Evolutionary conservation across 2,888 invertebrate genomes (phyloP).

Genomic region (Tachina fera): DNA sequence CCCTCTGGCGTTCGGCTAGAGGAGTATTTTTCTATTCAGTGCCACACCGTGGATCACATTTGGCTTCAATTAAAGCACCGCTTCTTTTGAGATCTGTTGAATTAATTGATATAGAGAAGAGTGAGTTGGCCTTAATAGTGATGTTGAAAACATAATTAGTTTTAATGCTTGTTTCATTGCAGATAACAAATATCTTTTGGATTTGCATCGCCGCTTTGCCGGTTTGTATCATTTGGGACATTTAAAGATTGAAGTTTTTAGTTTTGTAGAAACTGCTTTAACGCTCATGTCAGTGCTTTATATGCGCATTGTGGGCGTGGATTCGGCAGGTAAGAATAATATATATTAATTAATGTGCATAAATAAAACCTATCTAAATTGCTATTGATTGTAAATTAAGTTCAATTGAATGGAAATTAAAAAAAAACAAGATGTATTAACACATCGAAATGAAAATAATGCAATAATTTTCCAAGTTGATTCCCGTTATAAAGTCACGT

Average conservation of each 20-base stretch:
- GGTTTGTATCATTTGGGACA: conserved; percentile 84
- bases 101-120: conserved; percentile 90
- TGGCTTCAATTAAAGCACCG: conserved; percentile 89
- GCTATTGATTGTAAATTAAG: too few relatives aligned
- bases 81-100: conserved; percentile 90
- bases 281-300: conserved; percentile 90
- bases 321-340: conserved; percentile 88
- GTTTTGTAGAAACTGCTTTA: conserved; percentile 90
- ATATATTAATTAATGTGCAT: background rate
- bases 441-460: too few relatives aligned
- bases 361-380: background rate
- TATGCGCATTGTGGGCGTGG: conserved; percentile 89
- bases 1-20: conserved; percentile 85
- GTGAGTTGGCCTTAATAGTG: conserved; percentile 83
- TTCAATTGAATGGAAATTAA: too few relatives aligned
- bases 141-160: background rate
- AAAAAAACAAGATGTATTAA: too few relatives aligned
- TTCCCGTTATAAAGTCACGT: too few relatives aligned
- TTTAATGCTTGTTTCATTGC: conserved; percentile 57
- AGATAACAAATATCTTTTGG: conserved; percentile 89
- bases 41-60: conserved; percentile 91
- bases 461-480: too few relatives aligned
- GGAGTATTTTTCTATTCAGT: conserved; percentile 93
- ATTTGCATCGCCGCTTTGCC: conserved; percentile 87
- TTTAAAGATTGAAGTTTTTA: conserved; percentile 85